Base-by-base conservation (phyloP, 2,113 vertebrate species). In the Pampusana beccarii region DNA sequence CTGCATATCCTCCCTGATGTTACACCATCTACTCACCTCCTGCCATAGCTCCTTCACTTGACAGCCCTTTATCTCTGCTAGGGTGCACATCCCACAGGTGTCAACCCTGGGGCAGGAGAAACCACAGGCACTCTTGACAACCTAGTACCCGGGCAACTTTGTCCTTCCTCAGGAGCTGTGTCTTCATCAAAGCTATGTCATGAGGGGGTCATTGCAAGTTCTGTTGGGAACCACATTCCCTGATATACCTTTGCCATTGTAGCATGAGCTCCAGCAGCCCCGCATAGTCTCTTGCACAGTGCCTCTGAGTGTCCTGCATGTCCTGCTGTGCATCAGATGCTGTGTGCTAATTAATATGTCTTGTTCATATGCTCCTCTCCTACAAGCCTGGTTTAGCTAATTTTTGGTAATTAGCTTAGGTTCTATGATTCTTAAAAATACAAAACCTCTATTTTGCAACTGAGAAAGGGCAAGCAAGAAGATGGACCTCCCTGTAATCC, bases 81-180 rank as follows among this genome's bases (percentile, higher is more conserved):
- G 11, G 20, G 4, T 66, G 5, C n/a, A 38, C 5, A 36, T 13
- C 3, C 6, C 13, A 17, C 26, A 56, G 5, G 1, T 60, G 4
- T 46, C 46, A 82, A 18, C 51, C 12, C 23, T 38, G 29, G 25
- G 11, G 5, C 14, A 90, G 48, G 16, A 84, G 51, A 75, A 71
- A 66, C 2, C n/a, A 65, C 38, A 65, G 10, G 26, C 9, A 44
- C 2, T 29, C 18, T 36, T 80, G n/a, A 11, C 6, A 67, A 33
- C 15, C 21, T 50, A 29, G 9, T 42, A 75, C 8, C 21, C n/a
- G 24, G 13, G 17, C 8, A 86, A n/a, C 4, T 4, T 80, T 53
- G 17, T 38, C 14, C 36, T 90, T 84, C 8, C 19, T 71, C 34
- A 36, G 62, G 46, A 62, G 11, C 4, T 23, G 23, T 31, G 20